phyloP scores from a whole-genome alignment of 2,113 vertebrate genomes.

The Microtus pennsylvanicus region DNA sequence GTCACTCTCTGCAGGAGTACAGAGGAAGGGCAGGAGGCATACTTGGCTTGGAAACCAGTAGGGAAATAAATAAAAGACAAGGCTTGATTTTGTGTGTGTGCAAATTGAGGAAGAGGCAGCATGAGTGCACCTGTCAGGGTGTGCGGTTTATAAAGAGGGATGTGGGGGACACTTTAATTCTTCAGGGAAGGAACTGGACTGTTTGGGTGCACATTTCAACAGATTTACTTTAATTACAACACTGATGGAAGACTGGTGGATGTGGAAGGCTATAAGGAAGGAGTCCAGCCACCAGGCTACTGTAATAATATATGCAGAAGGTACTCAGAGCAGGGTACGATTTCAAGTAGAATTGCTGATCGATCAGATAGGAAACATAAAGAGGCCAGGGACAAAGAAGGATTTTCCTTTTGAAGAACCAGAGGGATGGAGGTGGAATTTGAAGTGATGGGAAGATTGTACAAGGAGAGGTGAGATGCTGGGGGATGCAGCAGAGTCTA shows the following conservation, averaged over 20 bases:
- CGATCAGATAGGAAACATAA: not conserved
- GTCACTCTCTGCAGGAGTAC: not conserved
- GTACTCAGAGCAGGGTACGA: not conserved
- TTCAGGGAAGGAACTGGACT: not conserved
- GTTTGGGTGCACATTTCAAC: not conserved
- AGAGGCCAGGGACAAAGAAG: not conserved
- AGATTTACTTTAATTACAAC: not conserved
- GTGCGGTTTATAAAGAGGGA: not conserved
- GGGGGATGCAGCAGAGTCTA: not conserved
- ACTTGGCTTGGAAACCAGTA: not conserved
- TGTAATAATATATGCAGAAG: not conserved
- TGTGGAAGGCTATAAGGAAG: not conserved
- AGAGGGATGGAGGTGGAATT: not conserved
- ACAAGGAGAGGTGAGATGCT: not conserved
- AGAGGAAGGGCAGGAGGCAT: not conserved
- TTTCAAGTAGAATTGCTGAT: not conserved
- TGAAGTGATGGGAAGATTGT: not conserved
- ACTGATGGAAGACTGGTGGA: not conserved
- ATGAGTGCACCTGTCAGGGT: not conserved
- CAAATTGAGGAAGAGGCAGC: fast-evolving
- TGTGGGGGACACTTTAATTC: not conserved
- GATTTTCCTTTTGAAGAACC: not conserved
- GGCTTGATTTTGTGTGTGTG: not conserved
- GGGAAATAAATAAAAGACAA: not conserved
- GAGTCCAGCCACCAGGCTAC: not conserved